Evolutionary conservation across 2,888 invertebrate species (phyloP).

Genomic region (Aelia acuminata): DNA sequence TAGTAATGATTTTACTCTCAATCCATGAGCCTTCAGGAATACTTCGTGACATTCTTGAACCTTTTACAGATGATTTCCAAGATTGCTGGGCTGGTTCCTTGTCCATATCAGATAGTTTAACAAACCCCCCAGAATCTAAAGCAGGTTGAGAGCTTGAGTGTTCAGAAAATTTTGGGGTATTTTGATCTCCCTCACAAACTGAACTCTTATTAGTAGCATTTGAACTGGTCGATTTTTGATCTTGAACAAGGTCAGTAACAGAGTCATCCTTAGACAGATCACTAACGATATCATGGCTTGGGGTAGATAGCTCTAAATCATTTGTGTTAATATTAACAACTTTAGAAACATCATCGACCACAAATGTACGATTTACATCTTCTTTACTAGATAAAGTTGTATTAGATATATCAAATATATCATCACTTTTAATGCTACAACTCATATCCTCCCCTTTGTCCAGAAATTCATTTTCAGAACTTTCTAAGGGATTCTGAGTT

Average conservation of each 20-base stretch:
- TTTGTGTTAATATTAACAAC: conserved; percentile 65
- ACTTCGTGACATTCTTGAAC: conserved; percentile 75
- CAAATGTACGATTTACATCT: conserved; percentile 64
- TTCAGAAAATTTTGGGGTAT: conserved; percentile 60
- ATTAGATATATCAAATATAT: conserved; percentile 63
- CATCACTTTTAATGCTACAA: conserved; percentile 65
- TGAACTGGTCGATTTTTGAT: conserved; percentile 61
- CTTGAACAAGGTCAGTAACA: conserved; percentile 64
- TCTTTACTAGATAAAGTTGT: conserved; percentile 65
- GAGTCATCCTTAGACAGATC: conserved; percentile 65
- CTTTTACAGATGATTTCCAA: conserved; percentile 57
- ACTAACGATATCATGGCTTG: conserved; percentile 65
- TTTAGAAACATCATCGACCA: conserved; percentile 66
- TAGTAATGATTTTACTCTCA: conserved; percentile 74
- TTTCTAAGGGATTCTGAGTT: conserved; percentile 59
- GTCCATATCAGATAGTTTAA: conserved; percentile 85
- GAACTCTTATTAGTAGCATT: conserved; percentile 56
- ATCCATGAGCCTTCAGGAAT: conserved; percentile 78
- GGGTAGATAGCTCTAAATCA: conserved; percentile 65
- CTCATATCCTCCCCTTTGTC: conserved; percentile 64
- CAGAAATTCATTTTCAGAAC: conserved; percentile 57
- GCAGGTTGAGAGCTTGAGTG: conserved; percentile 60
- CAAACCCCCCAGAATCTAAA: conserved; percentile 71
- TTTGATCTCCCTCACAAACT: conserved; percentile 45
- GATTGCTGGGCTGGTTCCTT: conserved; percentile 69